These are phyloP conservation scores for Lycaena phlaeas DNA, from an alignment of 2,888 invertebrate species.

Conservation along the genomic window DNA sequence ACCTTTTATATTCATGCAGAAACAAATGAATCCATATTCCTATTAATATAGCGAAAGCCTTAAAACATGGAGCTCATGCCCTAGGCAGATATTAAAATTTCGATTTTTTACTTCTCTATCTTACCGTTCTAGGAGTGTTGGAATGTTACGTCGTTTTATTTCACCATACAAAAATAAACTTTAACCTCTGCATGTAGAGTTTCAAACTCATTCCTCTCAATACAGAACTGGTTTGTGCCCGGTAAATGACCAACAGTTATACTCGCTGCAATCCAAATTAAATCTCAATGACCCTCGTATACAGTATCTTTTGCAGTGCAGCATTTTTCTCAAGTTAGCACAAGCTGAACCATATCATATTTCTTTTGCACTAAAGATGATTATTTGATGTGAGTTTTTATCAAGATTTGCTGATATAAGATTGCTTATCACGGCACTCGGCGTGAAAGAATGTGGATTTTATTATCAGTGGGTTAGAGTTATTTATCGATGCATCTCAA, in stretches of 20 bases:
- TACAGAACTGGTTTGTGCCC: conserved; percentile 5
- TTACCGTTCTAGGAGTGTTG: conserved; percentile 18
- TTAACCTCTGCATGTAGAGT: too few relatives aligned
- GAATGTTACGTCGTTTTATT: conserved; percentile 17
- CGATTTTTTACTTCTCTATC: conserved; percentile 13
- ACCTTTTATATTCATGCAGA: too few relatives aligned
- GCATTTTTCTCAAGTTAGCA: neutral
- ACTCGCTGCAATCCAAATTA: conserved; percentile 3
- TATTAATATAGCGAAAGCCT: too few relatives aligned
- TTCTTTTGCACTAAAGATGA: neutral
- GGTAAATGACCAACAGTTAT: conserved; percentile 2
- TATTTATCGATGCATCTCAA: too few relatives aligned
- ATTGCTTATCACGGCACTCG: neutral
- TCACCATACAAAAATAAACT: too few relatives aligned
- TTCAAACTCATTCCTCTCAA: too few relatives aligned
- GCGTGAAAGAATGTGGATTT: conserved; percentile 1
- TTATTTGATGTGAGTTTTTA: neutral
- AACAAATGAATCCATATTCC: too few relatives aligned
- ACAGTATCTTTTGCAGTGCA: neutral
- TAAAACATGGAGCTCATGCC: too few relatives aligned
- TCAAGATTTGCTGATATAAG: conserved; percentile 1
- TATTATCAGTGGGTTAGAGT: neutral
- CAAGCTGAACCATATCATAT: neutral
- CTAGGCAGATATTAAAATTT: conserved; percentile 5
- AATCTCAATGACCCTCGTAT: neutral